Evolutionary conservation across 2,888 invertebrate species (phyloP).

Genomic region (Xestia xanthographa): DNA sequence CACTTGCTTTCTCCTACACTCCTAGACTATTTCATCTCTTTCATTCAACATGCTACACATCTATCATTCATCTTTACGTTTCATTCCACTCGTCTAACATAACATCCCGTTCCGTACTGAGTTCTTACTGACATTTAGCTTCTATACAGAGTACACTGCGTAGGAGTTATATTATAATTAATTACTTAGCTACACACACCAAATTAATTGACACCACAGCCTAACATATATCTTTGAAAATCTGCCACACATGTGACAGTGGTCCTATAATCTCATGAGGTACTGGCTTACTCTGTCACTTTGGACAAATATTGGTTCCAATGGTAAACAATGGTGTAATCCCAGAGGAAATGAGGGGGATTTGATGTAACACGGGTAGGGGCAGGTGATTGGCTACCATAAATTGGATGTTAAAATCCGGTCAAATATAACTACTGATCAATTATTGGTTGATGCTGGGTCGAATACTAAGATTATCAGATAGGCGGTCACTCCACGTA

Average conservation of each 20-base stretch:
- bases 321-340: slow-evolving; percentile 68
- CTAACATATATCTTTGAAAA: slow-evolving; percentile 22
- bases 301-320: slow-evolving; percentile 65
- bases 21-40: no score
- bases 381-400: slow-evolving; percentile 73
- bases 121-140: background rate
- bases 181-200: slow-evolving; percentile 47
- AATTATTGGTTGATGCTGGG: slow-evolving; percentile 38
- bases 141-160: slow-evolving; percentile 2
- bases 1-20: no score
- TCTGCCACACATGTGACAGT: slow-evolving; percentile 28
- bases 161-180: slow-evolving; percentile 38
- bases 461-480: no score
- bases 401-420: slow-evolving; percentile 67
- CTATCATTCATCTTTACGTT: no score
- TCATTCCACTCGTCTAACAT: no score
- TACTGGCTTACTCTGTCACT: slow-evolving; percentile 52
- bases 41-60: no score
- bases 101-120: no score
- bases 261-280: slow-evolving; percentile 18
- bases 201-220: slow-evolving; percentile 63
- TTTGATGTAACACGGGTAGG: slow-evolving; percentile 70
- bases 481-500: no score
- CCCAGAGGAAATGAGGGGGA: slow-evolving; percentile 81
- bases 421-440: slow-evolving; percentile 51